Conservation (phyloP, 2,113 vertebrate species). For the Rhinogobius similis region DNA sequence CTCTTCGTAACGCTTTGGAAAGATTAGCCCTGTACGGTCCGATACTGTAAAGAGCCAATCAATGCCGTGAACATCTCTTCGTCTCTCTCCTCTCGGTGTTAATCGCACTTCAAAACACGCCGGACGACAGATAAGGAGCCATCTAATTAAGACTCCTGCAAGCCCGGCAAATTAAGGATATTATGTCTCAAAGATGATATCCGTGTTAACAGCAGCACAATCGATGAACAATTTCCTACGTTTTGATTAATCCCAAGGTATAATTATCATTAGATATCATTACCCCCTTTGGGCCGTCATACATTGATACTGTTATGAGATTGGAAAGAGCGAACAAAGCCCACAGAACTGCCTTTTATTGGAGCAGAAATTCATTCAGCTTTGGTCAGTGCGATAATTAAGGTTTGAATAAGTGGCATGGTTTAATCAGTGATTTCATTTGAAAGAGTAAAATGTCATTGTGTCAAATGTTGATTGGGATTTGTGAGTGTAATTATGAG, state of each 20-base stretch:
- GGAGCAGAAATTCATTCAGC: background rate
- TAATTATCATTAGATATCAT: constrained; percentile 18
- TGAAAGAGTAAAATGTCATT: background rate
- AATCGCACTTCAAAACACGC: constrained; percentile 53
- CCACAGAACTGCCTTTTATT: background rate
- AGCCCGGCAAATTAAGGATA: constrained; percentile 54
- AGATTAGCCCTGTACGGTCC: constrained; percentile 45
- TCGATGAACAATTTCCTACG: constrained; percentile 53
- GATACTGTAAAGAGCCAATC: constrained; percentile 53
- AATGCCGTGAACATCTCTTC: constrained; percentile 46
- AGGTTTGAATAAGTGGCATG: background rate
- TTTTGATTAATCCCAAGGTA: constrained; percentile 47
- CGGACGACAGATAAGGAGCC: constrained; percentile 42
- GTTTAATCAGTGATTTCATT: constrained; percentile 1
- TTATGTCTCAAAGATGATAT: constrained; percentile 53
- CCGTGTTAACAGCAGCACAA: constrained; percentile 28
- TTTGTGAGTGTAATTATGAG: no score
- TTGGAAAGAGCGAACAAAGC: constrained; percentile 8
- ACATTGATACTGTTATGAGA: constrained; percentile 8
- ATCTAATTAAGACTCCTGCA: constrained; percentile 57
- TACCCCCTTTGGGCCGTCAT: constrained; percentile 12
- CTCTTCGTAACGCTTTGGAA: constrained; percentile 61
- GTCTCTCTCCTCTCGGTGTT: constrained; percentile 35
- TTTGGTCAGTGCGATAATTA: background rate
- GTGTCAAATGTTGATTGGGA: background rate